Conservation (phyloP, 2,113 vertebrate genomes). For the Vulpes vulpes region DNA sequence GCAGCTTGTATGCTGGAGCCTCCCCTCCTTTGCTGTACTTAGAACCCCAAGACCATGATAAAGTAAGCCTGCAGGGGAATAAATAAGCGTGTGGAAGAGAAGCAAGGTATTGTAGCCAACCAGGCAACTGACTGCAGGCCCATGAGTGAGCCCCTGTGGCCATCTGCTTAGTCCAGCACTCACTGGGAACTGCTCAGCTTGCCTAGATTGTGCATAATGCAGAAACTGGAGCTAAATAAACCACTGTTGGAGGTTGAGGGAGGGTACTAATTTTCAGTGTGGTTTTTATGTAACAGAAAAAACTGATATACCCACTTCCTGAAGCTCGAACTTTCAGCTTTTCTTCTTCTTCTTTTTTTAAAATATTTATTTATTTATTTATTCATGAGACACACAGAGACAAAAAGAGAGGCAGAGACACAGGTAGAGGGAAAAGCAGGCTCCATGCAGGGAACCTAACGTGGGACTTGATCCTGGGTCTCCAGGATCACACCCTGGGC, state of each 20-base stretch:
- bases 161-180: neutral
- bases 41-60: neutral
- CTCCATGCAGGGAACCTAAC: too few species aligned
- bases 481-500: too few species aligned
- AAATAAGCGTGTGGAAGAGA: neutral
- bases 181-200: too few species aligned
- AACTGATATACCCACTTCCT: neutral
- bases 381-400: too few species aligned
- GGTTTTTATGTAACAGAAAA: slow-evolving; percentile 4
- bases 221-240: slow-evolving; percentile 14
- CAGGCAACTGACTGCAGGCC: neutral
- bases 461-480: too few species aligned
- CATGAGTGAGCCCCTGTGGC: neutral
- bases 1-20: neutral
- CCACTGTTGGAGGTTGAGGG: too few species aligned
- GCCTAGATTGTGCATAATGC: neutral
- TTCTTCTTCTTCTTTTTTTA: neutral
- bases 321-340: neutral
- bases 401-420: too few species aligned
- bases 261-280: neutral
- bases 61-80: neutral
- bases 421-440: too few species aligned
- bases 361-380: too few species aligned
- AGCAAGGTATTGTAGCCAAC: neutral
- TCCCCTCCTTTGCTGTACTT: neutral